Base-by-base conservation (phyloP, 53 echinoderm and acorn worm genomes). In the Patiria pectinifera region DNA sequence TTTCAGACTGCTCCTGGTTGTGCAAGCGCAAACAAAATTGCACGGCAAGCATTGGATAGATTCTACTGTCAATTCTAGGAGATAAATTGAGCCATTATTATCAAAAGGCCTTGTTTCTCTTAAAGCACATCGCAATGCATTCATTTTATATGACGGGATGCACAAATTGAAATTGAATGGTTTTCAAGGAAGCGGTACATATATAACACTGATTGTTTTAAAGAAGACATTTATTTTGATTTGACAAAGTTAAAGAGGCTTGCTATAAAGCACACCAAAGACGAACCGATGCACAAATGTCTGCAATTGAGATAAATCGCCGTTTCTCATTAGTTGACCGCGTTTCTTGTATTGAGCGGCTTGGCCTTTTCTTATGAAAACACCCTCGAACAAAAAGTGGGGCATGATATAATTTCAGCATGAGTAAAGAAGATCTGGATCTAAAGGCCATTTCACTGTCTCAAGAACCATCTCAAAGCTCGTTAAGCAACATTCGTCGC, bases 401-500 rank as follows among this genome's bases (percentile, higher is more conserved):
- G 74, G 74, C 74, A 22, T 24, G 15, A 13, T 43, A 46, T 78
- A 78, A 78, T 78, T 78, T 78, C 45, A 45, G 46, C 79, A 11
- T 4, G 45, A 78, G 79, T 8, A 78, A 45, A 24, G 79, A 46
- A 78, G 79, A 46, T 45, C 46, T 78, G 45, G 47, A 26, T 35
- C 43, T 24, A 11, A 11, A 76, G 76, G 25, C 76, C 76, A 24
- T 76, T 76, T 24, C 76, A 26, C 3, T 26, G 43, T 76, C 76
- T 35, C 25, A 24, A 23, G 76, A 25, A 23, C 18, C 74, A 78
- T 78, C 79, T 78, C 24, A 11, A 45, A 10, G 79, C 46, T 78
- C 45, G 47, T 78, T 78, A 45, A 13, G 79, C 79, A 78, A 78
- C 79, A 78, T 46, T 45, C 45, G 79, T 45, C 79, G 79, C 79